phyloP scores from a whole-genome alignment of 2,113 vertebrate genomes.

The Passer montanus region DNA sequence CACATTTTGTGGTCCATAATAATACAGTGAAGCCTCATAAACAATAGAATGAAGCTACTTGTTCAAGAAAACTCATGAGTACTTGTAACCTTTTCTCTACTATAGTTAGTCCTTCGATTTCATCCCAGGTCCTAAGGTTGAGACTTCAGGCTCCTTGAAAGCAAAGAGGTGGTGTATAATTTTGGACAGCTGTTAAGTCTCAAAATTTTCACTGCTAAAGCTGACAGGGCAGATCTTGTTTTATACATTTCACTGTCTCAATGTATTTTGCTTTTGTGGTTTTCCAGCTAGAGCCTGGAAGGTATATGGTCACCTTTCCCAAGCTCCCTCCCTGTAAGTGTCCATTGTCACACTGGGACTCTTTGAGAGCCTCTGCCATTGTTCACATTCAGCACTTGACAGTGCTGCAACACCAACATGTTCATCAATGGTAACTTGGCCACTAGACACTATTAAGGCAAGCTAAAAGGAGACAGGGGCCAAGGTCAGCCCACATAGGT shows the following conservation, averaged over 20 bases:
- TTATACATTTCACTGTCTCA: neutral
- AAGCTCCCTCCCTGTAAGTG: accelerated
- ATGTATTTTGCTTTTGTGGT: neutral
- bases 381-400: neutral
- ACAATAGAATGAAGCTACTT: neutral
- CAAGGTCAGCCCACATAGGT: neutral
- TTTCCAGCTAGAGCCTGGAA: neutral
- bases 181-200: neutral
- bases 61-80: neutral
- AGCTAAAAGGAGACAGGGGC: neutral
- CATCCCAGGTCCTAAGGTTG: neutral
- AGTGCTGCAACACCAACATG: accelerated
- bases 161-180: neutral
- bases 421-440: neutral
- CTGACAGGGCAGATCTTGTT: neutral
- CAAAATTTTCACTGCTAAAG: neutral
- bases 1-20: neutral
- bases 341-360: neutral
- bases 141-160: neutral
- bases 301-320: neutral
- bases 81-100: neutral
- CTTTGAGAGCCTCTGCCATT: neutral
- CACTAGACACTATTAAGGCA: neutral
- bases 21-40: neutral
- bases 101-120: accelerated